Evolutionary conservation across 2,113 vertebrate genomes (phyloP).

Genomic region (Triplophysa dalaica): DNA sequence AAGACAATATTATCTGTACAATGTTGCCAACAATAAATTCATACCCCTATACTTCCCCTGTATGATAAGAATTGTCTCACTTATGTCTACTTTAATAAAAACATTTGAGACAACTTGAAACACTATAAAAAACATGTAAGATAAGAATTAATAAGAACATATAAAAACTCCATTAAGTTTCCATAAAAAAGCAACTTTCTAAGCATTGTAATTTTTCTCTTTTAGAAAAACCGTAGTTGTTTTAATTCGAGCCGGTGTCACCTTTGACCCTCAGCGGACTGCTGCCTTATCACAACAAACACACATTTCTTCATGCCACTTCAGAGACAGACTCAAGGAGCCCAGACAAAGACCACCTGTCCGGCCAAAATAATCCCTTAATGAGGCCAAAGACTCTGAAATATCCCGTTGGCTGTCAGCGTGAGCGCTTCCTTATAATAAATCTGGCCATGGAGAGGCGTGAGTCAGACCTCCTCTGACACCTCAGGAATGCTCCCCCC

Average conservation of each 20-base stretch:
- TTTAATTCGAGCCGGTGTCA: conserved; percentile 57
- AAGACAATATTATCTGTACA: not conserved
- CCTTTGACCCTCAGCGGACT: conserved; percentile 56
- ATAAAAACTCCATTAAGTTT: not conserved
- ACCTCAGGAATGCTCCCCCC: conserved; percentile 30
- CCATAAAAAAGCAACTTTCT: not conserved
- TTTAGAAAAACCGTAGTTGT: conserved; percentile 10
- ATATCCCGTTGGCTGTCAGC: conserved; percentile 21
- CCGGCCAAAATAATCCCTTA: conserved; percentile 24
- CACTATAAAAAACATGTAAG: too few species aligned
- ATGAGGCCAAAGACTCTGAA: conserved; percentile 29
- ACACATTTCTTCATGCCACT: conserved; percentile 66
- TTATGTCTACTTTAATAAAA: not conserved
- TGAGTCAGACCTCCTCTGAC: conserved; percentile 31
- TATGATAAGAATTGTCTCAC: not conserved
- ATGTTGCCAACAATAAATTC: too few species aligned
- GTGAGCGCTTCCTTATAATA: conserved; percentile 32
- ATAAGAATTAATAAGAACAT: not conserved
- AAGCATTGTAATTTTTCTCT: not conserved
- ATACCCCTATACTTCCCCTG: too few species aligned
- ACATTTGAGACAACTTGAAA: too few species aligned
- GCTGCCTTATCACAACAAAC: conserved; percentile 64
- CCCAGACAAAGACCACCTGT: conserved; percentile 52
- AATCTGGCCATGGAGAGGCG: conserved; percentile 30
- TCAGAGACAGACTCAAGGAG: conserved; percentile 25